A percentile compares a stretch with the other conserved stretches of the same genome.
Conservation (phyloP, 2,888 invertebrate genomes). For the Tortricodes alternella region DNA sequence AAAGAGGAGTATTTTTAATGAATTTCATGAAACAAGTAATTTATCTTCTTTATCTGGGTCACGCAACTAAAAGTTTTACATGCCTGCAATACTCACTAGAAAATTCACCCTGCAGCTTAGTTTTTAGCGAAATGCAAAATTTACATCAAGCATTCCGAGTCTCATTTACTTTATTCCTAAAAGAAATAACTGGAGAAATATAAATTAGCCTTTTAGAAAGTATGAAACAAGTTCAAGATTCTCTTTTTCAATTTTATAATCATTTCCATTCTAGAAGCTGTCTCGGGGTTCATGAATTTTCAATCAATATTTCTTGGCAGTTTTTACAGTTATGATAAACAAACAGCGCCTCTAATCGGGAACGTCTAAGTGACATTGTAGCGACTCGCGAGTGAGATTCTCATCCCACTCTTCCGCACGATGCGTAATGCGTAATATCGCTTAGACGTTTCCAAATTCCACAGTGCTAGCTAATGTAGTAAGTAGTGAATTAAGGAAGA, state of each 20-base stretch:
- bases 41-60: neutral
- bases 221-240: neutral
- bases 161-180: neutral
- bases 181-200: neutral
- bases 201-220: neutral
- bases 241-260: neutral
- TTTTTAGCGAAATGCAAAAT: neutral
- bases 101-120: neutral
- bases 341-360: too few species aligned
- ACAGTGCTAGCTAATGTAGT: too few species aligned
- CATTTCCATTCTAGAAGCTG: neutral
- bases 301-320: neutral
- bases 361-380: too few species aligned
- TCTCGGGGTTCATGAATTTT: conserved; percentile 6
- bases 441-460: too few species aligned
- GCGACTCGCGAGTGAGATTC: too few species aligned
- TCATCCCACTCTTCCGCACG: too few species aligned
- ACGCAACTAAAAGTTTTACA: neutral
- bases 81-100: neutral
- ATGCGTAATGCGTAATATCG: too few species aligned
- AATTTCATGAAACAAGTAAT: neutral
- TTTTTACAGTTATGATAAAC: neutral
- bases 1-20: neutral
- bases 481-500: too few species aligned
- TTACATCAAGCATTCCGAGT: neutral